Evolutionary conservation across 2,113 vertebrate genomes (phyloP), one percentile per base, ranked within the genome.

Genomic region (Aphyosemion australe): DNA sequence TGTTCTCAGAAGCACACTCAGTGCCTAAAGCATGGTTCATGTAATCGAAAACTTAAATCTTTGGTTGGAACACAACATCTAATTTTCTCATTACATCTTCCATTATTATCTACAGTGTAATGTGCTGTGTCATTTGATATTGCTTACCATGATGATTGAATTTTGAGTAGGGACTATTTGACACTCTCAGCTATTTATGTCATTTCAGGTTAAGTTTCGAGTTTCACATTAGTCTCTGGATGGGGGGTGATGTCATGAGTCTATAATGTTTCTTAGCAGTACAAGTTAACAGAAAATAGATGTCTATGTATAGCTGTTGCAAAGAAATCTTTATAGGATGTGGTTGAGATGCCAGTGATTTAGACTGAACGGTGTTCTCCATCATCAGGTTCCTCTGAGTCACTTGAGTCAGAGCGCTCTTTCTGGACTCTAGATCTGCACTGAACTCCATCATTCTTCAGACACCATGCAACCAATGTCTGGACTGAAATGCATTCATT

Each of bases 31-130:
- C 42, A 21, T 15, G 32, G 39, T 5, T 78, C 34, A 50, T 74
- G 73, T 84, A 60, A 69, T 74, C 69, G 57, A 18, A 53, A 67
- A 74, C 58, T 47, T 60, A 52, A 65, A 51, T 72, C 78, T 56
- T 58, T 0, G 16, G 34, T 72, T 58, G 54, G 37, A 78, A 66
- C 11, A 26, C 18, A 41, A 56, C 53, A 51, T 71, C 67, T 71
- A n/a, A 50, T 68, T 58, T 57, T 68, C 58, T 15, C 26, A 16
- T 49, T 52, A 37, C 31, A 61, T 56, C 54, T 31, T 42, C 16
- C 52, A 16, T 61, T 48, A 43, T 72, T 60, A 46, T 65, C 20
- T 71, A 18, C 46, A 45, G 41, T 74, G 60, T 73, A 46, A 61
- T 53, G 64, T 20, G 53, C 43, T 21, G 26, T 56, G 57, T 61